These are phyloP conservation scores for Oryzias sinensis DNA, from an alignment of 2,797 vertebrate genomes.

Conservation along the genomic window DNA sequence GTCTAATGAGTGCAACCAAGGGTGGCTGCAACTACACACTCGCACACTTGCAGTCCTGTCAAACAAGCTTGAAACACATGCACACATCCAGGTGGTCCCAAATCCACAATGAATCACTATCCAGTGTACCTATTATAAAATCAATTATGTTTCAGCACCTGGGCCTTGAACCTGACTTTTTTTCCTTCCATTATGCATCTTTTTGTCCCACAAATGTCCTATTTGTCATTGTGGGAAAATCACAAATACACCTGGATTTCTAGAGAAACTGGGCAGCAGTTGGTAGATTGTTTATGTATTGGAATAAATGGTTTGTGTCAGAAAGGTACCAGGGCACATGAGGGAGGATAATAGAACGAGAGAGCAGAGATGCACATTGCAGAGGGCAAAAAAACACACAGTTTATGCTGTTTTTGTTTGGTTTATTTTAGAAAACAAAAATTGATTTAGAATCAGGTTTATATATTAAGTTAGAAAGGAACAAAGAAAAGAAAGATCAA, in stretches of 20 bases:
- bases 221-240: constrained; percentile 37
- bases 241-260: constrained; percentile 24
- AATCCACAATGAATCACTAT: constrained; percentile 35
- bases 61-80: constrained; percentile 32
- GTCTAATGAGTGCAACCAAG: constrained; percentile 46
- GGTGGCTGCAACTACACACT: constrained; percentile 18
- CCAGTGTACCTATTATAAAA: constrained; percentile 64
- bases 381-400: constrained; percentile 14
- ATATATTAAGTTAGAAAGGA: constrained; percentile 36
- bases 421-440: constrained; percentile 28
- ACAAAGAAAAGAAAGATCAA: constrained; percentile 34
- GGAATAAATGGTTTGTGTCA: constrained; percentile 53
- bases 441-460: constrained; percentile 34
- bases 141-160: constrained; percentile 70
- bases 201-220: constrained; percentile 42
- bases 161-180: constrained; percentile 49
- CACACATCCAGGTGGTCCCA: constrained; percentile 55
- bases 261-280: constrained; percentile 30
- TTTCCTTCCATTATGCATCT: constrained; percentile 48
- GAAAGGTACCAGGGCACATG: constrained; percentile 12
- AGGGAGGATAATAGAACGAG: constrained; percentile 7
- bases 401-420: constrained; percentile 12
- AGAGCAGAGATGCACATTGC: constrained; percentile 21
- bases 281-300: constrained; percentile 41
- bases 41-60: constrained; percentile 22